These are phyloP conservation scores for Drosophila atripex DNA, from an alignment of 2,888 invertebrate species.

Conservation along the genomic window DNA sequence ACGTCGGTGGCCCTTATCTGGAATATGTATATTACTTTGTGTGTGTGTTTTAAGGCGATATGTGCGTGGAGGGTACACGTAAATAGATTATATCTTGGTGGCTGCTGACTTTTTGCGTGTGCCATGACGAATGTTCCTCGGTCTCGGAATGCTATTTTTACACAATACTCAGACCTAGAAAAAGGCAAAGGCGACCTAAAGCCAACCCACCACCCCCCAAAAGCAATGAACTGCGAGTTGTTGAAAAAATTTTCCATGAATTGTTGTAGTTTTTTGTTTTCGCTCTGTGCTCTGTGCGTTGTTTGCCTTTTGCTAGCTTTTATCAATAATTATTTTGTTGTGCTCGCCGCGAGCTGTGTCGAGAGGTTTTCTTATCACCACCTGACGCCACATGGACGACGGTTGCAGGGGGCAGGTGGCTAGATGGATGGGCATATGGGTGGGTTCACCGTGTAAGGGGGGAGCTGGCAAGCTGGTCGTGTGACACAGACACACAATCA, in stretches of 20 bases:
- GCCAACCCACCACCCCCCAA: conserved; percentile 7
- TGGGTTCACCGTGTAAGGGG: conserved; percentile 11
- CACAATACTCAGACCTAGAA: conserved; percentile 13
- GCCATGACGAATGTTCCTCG: conserved; percentile 71
- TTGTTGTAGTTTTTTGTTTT: conserved; percentile 59
- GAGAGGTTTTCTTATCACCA: conserved; percentile 70
- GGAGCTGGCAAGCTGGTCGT: conserved; percentile 56
- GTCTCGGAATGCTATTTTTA: conserved; percentile 48
- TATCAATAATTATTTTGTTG: conserved; percentile 79
- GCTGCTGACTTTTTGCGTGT: conserved; percentile 70
- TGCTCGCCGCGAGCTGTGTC: conserved; percentile 61
- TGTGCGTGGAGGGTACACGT: neutral
- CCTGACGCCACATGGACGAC: conserved; percentile 24
- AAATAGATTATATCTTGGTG: conserved; percentile 66
- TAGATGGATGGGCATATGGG: neutral
- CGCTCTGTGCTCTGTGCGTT: conserved; percentile 32
- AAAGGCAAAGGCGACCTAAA: neutral
- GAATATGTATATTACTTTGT: conserved; percentile 36
- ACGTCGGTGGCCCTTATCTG: conserved; percentile 26
- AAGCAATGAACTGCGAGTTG: conserved; percentile 71
- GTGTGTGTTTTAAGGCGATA: neutral
- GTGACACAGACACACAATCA: conserved; percentile 74
- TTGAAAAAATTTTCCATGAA: conserved; percentile 76
- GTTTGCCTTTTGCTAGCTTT: conserved; percentile 62
- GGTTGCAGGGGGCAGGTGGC: neutral